Evolutionary conservation across 2,888 invertebrate genomes (phyloP).

Genomic region (Catotricha subobsoleta): DNA sequence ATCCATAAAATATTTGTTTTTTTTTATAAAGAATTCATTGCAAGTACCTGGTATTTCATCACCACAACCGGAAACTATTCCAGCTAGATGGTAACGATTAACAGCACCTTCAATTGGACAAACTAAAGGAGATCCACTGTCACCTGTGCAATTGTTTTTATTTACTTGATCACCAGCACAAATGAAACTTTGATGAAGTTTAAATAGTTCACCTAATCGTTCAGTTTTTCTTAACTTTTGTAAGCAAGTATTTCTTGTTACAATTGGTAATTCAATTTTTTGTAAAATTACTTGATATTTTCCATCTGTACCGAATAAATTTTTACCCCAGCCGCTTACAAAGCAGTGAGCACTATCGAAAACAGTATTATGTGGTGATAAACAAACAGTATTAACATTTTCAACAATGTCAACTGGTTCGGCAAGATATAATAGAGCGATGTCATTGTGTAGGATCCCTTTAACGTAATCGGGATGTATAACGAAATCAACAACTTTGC

Average conservation of each 20-base stretch:
- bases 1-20: no score
- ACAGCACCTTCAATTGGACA: conserved; percentile 40
- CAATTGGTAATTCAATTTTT: conserved; percentile 47
- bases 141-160: conserved; percentile 55
- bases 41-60: conserved; percentile 39
- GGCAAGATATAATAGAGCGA: conserved; percentile 44
- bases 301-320: conserved; percentile 27
- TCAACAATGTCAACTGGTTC: conserved; percentile 38
- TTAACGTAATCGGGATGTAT: conserved; percentile 40
- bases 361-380: conserved; percentile 31
- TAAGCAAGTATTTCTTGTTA: conserved; percentile 30
- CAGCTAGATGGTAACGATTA: conserved; percentile 38
- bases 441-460: conserved; percentile 49
- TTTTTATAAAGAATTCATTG: no score
- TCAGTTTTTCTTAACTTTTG: conserved; percentile 34
- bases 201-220: conserved; percentile 41
- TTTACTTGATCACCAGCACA: conserved; percentile 54
- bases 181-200: conserved; percentile 43
- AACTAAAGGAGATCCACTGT: conserved; percentile 66
- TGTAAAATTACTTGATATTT: conserved; percentile 39
- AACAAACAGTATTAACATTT: conserved; percentile 47
- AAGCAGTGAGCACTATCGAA: conserved; percentile 38
- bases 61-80: conserved; percentile 72
- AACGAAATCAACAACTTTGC: conserved; percentile 33
- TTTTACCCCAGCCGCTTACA: conserved; percentile 57